Conservation (phyloP, 2,888 invertebrate genomes). For the Ochropleura plecta region DNA sequence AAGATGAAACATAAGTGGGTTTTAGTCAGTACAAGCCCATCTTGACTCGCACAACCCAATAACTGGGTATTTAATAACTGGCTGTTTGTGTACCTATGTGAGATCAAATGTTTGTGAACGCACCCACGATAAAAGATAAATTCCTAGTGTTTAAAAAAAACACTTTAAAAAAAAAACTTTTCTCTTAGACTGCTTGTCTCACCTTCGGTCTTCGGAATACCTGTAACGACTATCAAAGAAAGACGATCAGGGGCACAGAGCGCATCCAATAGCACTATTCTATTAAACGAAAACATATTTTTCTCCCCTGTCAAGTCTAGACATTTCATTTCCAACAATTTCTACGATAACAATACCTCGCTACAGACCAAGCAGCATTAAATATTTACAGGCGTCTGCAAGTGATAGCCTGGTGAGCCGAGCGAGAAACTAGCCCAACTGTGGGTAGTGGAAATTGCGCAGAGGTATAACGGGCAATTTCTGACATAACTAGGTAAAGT, state of each 20-base stretch:
- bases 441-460: slow-evolving; percentile 15
- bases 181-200: too few relatives aligned
- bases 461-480: slow-evolving; percentile 14
- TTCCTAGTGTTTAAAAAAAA: too few relatives aligned
- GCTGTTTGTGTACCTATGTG: too few relatives aligned
- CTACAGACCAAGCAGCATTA: slow-evolving; percentile 15
- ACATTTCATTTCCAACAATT: slow-evolving; percentile 8
- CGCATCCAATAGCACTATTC: background rate
- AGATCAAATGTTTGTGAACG: too few relatives aligned
- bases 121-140: too few relatives aligned
- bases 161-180: too few relatives aligned
- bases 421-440: slow-evolving; percentile 26
- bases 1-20: too few relatives aligned
- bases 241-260: background rate
- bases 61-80: too few relatives aligned
- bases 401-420: slow-evolving; percentile 16
- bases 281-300: background rate
- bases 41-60: too few relatives aligned
- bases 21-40: too few relatives aligned
- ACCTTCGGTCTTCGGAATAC: too few relatives aligned
- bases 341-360: slow-evolving; percentile 11
- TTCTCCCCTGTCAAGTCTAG: background rate
- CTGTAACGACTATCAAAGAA: background rate
- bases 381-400: slow-evolving; percentile 43
- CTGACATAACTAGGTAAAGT: slow-evolving; percentile 43